A percentile compares a stretch with the other conserved stretches of the same genome.
Evolutionary conservation across 2,797 vertebrate species (phyloP).

Genomic region (Amniataba percoides): DNA sequence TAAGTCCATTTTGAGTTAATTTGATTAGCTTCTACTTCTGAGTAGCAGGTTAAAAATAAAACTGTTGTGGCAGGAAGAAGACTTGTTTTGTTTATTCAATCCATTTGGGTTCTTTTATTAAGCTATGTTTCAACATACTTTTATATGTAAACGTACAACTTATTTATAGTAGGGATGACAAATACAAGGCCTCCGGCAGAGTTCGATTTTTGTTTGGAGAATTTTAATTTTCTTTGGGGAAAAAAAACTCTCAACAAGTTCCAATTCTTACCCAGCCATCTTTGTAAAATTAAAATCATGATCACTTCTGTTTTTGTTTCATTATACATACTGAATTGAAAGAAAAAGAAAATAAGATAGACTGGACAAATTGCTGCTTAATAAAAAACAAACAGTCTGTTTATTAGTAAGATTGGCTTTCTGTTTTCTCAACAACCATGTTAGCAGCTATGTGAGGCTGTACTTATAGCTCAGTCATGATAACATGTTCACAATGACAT

Average conservation of each 20-base stretch:
- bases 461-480: background rate
- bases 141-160: background rate
- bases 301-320: background rate
- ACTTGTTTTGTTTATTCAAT: background rate
- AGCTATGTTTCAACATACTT: background rate
- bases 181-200: background rate
- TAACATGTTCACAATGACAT: too few species aligned
- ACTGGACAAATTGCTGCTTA: too few species aligned
- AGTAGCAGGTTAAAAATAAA: constrained; percentile 46
- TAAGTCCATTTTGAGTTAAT: constrained; percentile 44
- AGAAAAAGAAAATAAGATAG: too few species aligned
- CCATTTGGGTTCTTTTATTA: background rate
- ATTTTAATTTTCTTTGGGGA: too few species aligned
- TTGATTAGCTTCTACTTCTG: constrained; percentile 36
- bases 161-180: background rate
- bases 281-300: too few species aligned
- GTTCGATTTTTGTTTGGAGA: too few species aligned
- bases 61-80: background rate
- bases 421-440: background rate
- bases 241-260: too few species aligned
- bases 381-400: too few species aligned
- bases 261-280: too few species aligned
- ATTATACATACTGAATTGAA: background rate
- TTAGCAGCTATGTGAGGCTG: background rate
- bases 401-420: background rate